Base-by-base conservation (phyloP, 2,888 invertebrate species). In the Alloscopus bannaensis region DNA sequence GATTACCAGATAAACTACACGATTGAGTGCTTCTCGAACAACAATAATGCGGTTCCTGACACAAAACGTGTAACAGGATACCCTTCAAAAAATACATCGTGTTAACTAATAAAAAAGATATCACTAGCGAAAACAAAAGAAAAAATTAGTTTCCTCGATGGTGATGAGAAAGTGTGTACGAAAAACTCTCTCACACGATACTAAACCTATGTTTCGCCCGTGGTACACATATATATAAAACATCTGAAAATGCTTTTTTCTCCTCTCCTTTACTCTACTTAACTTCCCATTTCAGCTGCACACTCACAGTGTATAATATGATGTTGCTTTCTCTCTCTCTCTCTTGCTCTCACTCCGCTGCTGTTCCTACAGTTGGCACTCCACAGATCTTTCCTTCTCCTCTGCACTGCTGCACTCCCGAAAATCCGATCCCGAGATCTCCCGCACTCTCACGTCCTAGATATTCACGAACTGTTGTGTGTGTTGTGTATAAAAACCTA, bases 391-490 rank as follows among this genome's bases (percentile, higher is more conserved):
- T 57, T 42, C 6, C 22, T 24, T 50, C 31, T 65, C 47, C 66
- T 66, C 66, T 47, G 50, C 60, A 59, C 47, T 75, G 57, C 73
- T 65, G 45, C 40, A 57, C 13, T 62, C 76, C 76, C 76, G 68
- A 71, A 78, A 71, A 26, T 40, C 59, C 70, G 78, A 78, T 45
- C 70, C 78, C 71, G 78, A 78, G 71, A 29, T 40, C 71, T 71
- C 71, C 71, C 71, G 71, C 71, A 71, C 26, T 66, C 47, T 47
- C 24, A 66, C 75, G 66, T 73, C 18, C 65, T 36, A 18, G 11
- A 8, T 50, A 66, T 22, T 20, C 50, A 18, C 50, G 13, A 22
- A n/a, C 50, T n/a, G n/a, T n/a, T n/a, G n/a, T n/a, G n/a, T n/a
- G n/a, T n/a, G n/a, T n/a, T n/a, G n/a, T n/a, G n/a, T n/a, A n/a